A percentile compares a stretch with the other conserved stretches of the same genome.
Conservation (phyloP, 1,140 invertebrate genomes). For the Caenorhabditis remanei region DNA sequence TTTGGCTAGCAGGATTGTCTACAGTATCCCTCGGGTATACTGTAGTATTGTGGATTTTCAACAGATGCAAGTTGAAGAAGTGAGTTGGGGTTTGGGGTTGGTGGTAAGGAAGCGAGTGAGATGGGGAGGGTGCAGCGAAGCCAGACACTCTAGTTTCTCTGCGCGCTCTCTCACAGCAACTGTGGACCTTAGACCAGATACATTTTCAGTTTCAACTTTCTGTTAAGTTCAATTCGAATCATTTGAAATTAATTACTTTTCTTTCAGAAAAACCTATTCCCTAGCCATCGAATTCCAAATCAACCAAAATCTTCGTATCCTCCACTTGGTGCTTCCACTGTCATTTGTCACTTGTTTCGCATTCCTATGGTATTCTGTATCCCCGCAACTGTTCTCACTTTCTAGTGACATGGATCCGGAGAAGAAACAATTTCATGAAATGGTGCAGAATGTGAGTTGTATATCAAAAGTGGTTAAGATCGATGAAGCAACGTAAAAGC, state of each 20-base stretch:
- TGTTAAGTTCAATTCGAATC: too few relatives aligned
- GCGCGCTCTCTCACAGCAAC: too few relatives aligned
- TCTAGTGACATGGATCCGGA: conserved; percentile 2
- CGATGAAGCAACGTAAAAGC: too few relatives aligned
- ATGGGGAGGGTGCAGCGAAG: too few relatives aligned
- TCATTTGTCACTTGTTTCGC: neutral
- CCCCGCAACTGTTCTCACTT: neutral
- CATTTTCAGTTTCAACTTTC: too few relatives aligned
- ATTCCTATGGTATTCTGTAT: conserved; percentile 24
- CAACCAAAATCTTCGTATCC: conserved; percentile 30
- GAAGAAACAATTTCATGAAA: conserved; percentile 33
- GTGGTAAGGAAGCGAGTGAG: too few relatives aligned
- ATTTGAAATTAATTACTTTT: too few relatives aligned
- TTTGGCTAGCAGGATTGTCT: neutral
- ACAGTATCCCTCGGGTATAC: conserved; percentile 8
- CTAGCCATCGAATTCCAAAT: conserved; percentile 46
- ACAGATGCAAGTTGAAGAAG: conserved; percentile 29
- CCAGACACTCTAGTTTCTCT: neutral
- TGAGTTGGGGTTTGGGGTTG: neutral
- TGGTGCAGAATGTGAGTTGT: conserved; percentile 32
- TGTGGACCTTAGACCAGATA: too few relatives aligned
- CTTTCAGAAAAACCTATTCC: conserved; percentile 30
- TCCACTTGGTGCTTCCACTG: conserved; percentile 10
- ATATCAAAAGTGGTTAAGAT: neutral
- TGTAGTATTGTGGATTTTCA: conserved; percentile 19